phyloP scores from a whole-genome alignment of 2,113 vertebrate genomes.

The Elaphurus davidianus region DNA sequence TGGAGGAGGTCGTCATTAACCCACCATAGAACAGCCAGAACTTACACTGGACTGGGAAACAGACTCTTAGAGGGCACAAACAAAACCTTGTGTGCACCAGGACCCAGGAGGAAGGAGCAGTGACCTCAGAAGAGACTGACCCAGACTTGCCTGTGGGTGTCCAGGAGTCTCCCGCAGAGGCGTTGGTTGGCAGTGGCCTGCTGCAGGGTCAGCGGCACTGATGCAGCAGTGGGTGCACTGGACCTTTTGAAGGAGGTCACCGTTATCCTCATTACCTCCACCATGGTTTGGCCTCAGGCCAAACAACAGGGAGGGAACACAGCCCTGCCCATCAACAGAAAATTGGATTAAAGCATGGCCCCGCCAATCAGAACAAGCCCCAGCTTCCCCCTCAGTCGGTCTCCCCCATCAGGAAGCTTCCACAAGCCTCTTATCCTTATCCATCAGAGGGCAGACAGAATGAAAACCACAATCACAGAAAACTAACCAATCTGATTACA shows the following conservation, averaged over 20 bases:
- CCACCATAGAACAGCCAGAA: not conserved
- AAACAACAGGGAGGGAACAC: not conserved
- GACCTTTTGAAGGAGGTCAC: not conserved
- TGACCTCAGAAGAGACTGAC: not conserved
- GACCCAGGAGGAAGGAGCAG: not conserved
- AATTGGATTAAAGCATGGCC: not conserved
- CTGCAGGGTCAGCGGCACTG: not conserved
- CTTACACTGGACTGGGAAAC: not conserved
- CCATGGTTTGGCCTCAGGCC: not conserved
- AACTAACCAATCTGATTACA: not conserved
- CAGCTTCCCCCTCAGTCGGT: not conserved
- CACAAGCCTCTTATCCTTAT: not conserved
- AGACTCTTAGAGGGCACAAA: not conserved
- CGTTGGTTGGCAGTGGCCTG: not conserved
- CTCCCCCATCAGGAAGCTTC: not conserved
- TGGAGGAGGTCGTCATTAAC: not conserved
- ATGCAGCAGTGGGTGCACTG: not conserved
- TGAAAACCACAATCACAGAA: not conserved
- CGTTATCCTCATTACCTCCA: not conserved
- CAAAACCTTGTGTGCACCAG: not conserved
- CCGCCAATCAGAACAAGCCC: not conserved
- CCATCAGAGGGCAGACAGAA: not conserved
- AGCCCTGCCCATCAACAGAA: not conserved
- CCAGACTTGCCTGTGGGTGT: not conserved
- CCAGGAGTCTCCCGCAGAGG: fast-evolving